These are phyloP conservation scores for Drosophila meridionalis DNA, from an alignment of 2,888 invertebrate genomes.

Conservation along the genomic window DNA sequence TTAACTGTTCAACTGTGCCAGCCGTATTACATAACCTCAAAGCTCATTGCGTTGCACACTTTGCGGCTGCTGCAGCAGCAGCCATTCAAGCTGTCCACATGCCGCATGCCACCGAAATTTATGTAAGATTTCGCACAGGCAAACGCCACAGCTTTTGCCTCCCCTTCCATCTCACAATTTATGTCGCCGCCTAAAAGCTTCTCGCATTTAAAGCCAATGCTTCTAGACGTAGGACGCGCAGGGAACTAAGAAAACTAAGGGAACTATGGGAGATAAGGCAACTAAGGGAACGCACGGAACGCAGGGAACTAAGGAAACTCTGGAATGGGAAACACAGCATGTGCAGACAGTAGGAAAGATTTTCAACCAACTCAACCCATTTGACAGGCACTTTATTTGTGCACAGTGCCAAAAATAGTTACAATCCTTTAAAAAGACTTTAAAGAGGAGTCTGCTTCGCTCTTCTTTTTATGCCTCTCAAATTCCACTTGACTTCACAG, in stretches of 20 bases:
- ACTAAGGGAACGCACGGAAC: not conserved
- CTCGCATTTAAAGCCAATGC: constrained; percentile 1
- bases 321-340: not conserved
- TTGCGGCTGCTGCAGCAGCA: constrained; percentile 8
- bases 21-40: constrained; percentile 23
- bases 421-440: not conserved
- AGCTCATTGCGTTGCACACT: constrained; percentile 25
- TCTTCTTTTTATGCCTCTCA: not conserved
- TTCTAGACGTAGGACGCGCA: not conserved
- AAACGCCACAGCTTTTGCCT: not conserved
- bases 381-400: constrained; percentile 12
- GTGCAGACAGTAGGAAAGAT: not conserved
- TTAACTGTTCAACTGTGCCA: constrained; percentile 19
- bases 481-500: not conserved
- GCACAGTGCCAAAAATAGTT: not conserved
- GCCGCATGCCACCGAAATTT: constrained; percentile 19
- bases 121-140: constrained; percentile 30
- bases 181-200: constrained; percentile 37
- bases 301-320: not conserved
- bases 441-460: not conserved
- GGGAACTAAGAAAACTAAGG: no score
- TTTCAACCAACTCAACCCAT: constrained; percentile 15
- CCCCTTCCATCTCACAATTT: constrained; percentile 23
- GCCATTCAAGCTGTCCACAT: constrained; percentile 17
- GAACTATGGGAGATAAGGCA: no score